Evolutionary conservation across 53 echinoderm and acorn worm genomes (phyloP).

Genomic region (Crossaster papposus): DNA sequence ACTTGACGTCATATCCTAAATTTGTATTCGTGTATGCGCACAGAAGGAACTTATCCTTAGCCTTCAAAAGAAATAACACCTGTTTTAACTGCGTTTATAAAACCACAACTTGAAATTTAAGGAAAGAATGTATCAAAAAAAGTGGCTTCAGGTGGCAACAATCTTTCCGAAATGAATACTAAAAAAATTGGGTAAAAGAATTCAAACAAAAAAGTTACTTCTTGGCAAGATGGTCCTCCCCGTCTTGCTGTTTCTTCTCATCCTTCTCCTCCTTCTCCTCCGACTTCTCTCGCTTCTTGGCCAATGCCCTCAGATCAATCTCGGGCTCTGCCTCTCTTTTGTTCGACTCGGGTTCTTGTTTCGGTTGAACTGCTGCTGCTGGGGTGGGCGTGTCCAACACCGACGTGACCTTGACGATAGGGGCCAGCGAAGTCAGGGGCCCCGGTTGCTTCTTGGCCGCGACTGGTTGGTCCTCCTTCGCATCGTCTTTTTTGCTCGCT

Average conservation of each 20-base stretch:
- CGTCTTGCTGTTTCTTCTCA: slow-evolving; percentile 52
- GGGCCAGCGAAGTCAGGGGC: background rate
- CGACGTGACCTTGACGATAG: slow-evolving; percentile 23
- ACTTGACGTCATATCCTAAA: too few species aligned
- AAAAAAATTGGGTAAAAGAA: too few species aligned
- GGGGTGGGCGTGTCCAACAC: slow-evolving; percentile 24
- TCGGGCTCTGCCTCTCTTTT: slow-evolving; percentile 18
- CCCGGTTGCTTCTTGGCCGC: background rate
- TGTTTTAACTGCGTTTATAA: too few species aligned
- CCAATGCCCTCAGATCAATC: slow-evolving; percentile 42
- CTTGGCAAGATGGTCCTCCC: slow-evolving; percentile 48
- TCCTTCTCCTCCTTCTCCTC: slow-evolving; percentile 51
- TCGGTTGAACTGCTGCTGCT: slow-evolving; percentile 14
- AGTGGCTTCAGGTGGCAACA: too few species aligned
- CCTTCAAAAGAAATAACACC: too few species aligned
- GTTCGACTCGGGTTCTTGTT: background rate
- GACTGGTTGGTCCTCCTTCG: slow-evolving; percentile 8
- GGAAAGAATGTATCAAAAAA: too few species aligned
- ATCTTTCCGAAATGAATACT: too few species aligned
- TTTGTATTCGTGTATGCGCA: too few species aligned
- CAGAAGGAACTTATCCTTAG: too few species aligned
- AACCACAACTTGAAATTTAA: too few species aligned
- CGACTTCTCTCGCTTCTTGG: slow-evolving; percentile 44
- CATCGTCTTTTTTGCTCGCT: slow-evolving; percentile 1
- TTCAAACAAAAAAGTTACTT: slow-evolving; percentile 33